These are phyloP conservation scores for Chaetura pelagica DNA, from an alignment of 2,113 vertebrate genomes.

Conservation along the genomic window DNA sequence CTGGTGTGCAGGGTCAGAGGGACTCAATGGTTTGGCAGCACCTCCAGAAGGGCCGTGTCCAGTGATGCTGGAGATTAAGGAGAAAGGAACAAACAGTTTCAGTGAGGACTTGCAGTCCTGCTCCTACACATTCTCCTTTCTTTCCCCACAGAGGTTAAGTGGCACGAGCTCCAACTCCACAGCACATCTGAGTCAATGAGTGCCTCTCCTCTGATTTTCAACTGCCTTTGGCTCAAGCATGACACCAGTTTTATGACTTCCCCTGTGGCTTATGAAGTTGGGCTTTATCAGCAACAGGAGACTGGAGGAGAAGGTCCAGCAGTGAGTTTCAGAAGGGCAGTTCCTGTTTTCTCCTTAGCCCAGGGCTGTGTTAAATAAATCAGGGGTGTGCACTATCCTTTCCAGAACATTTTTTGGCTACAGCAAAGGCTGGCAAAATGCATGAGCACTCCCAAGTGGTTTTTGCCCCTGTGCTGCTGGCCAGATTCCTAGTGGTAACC, in stretches of 20 bases:
- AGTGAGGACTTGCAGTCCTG: not conserved
- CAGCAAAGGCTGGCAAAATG: not conserved
- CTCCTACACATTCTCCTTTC: not conserved
- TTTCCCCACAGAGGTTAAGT: not conserved
- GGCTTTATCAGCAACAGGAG: not conserved
- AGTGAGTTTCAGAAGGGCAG: not conserved
- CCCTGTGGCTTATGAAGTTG: not conserved
- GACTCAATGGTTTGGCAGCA: not conserved
- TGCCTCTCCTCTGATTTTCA: not conserved
- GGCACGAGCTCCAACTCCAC: not conserved
- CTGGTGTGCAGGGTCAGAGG: not conserved
- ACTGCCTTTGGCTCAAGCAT: not conserved
- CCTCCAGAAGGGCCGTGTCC: not conserved
- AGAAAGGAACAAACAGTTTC: not conserved
- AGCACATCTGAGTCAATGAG: not conserved
- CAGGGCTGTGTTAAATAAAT: not conserved
- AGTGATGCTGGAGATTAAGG: not conserved
- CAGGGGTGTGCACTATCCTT: not conserved
- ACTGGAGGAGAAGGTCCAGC: not conserved
- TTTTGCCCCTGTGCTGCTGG: not conserved
- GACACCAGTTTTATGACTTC: not conserved
- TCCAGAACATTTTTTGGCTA: not conserved
- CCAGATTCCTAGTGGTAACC: not conserved
- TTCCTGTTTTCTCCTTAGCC: not conserved
- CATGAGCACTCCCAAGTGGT: not conserved